Evolutionary conservation across 1,140 invertebrate genomes (phyloP), one percentile per base, ranked within the genome.

Genomic region (Marisa cornuarietis): DNA sequence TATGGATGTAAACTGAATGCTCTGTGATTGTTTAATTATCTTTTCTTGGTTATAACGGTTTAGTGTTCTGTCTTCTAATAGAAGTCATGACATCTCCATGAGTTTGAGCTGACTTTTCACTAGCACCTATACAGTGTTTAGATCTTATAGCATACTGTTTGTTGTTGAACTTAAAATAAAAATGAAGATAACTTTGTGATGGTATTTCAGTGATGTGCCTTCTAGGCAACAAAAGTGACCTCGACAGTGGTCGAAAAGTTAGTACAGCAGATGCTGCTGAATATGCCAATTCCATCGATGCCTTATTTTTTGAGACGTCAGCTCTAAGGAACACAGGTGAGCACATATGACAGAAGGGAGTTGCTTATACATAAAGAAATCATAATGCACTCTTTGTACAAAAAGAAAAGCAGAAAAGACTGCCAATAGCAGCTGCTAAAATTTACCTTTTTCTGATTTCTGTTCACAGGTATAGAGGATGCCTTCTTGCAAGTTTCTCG

Each of bases 231-330:
- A 91, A 91, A 82, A 81, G 82, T 85, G 91, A 91, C 83, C 86
- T 91, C 61, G 81, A 86, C 58, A 86, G 84, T 63, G 80, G 84
- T 18, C 78, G 91, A 74, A 82, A 88, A 81, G 91, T 92, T 18
- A 81, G 81, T 11, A 76, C 74, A 26, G 93, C 94, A 31, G 95
- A 96, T 86, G 96, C 94, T 0, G 89, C 92, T 71, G 91, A 94
- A 74, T 97, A 96, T 91, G 95, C 96, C 5, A 92, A 92, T 26
- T 93, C 93, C n/a, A 96, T 97, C 51, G 95, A 94, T n/a, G 96
- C 95, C 6, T 91, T 92, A 0, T 97, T 96, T 91, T 94, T 94
- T 83, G 96, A 98, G 90, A 94, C 94, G 0, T 97, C 96, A 1
- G 96, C 95, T 0, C 88, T 95, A 22, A 93, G 94, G 85, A 94